Evolutionary conservation across 2,888 invertebrate species (phyloP), one percentile per base, ranked within the genome.

Genomic region (Junonia oenone): DNA sequence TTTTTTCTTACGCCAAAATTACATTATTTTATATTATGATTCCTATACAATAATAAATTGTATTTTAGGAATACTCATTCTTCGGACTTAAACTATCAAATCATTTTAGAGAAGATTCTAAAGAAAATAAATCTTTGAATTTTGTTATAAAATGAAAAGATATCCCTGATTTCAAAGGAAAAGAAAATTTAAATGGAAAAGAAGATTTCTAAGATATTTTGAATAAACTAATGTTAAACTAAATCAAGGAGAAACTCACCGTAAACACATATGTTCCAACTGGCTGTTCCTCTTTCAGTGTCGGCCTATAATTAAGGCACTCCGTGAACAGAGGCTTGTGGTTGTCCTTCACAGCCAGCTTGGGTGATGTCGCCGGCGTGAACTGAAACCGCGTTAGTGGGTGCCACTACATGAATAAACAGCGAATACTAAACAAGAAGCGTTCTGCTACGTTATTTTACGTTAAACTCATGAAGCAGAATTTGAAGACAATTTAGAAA

Each of bases 301-400:
- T 91, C 0, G 96, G 97, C 69, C 93, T 93, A 83, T 98, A 98
- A 67, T 91, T 92, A 55, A 93, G 92, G 84, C 99, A 99, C 67
- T 96, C 92, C 38, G 92, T 93, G 82, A 98, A 98, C 59, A 94
- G 92, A 1, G 98, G 98, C 73, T 98, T 98, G 77, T 96, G 95
- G 82, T 96, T 96, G 83, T 96, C 93, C 79, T 88, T 89, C 31
- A 90, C 88, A 2, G 85, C 78, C 38, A 89, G 74, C 73, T 90
- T 88, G 64, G 80, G 78, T 55, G 79, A 68, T 51, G 78, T 65
- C 59, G 73, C 81, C 56, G 84, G 70, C 61, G 76, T 67, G 61
- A 81, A 84, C 90, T 90, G 89, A 79, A 87, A 88, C 64, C 66
- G 73, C 69, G 64, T 72, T 68, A 65, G 65, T 64, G 66, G 70